Evolutionary conservation across 2,113 vertebrate genomes (phyloP).

Genomic region (Menidia beryllina): DNA sequence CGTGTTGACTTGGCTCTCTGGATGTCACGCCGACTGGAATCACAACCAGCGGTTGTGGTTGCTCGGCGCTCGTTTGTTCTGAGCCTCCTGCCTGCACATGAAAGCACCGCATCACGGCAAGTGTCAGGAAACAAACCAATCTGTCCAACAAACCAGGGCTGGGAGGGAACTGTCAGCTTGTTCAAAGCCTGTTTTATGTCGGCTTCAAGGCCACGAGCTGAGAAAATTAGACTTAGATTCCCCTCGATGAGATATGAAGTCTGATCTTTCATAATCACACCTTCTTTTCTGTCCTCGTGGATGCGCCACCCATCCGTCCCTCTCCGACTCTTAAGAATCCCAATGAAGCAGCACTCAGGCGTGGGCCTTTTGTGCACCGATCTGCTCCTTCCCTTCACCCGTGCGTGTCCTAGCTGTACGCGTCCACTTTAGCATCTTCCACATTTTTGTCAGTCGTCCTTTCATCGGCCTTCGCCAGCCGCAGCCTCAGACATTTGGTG

Average conservation of each 20-base stretch:
- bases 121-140: conserved; percentile 2
- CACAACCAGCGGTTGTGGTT: conserved; percentile 3
- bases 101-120: conserved; percentile 4
- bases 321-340: conserved; percentile 13
- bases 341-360: conserved; percentile 36
- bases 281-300: background rate
- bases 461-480: background rate
- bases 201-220: background rate
- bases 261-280: conserved; percentile 2
- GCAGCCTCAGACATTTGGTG: conserved; percentile 1
- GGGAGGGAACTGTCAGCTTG: background rate
- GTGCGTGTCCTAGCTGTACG: background rate
- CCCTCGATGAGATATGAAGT: background rate
- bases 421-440: conserved; percentile 2
- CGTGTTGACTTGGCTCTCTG: too few relatives aligned
- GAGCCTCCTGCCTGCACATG: conserved; percentile 15
- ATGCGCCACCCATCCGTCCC: background rate
- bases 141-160: background rate
- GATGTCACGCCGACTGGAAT: conserved; percentile 2
- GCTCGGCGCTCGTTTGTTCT: conserved; percentile 1
- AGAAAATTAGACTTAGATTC: background rate
- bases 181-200: background rate
- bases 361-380: conserved; percentile 26
- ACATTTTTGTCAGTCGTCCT: conserved; percentile 8
- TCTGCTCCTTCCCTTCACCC: conserved; percentile 11